These are phyloP conservation scores for Lepus townsendii DNA, from an alignment of 2,797 vertebrate species.

Conservation along the genomic window DNA sequence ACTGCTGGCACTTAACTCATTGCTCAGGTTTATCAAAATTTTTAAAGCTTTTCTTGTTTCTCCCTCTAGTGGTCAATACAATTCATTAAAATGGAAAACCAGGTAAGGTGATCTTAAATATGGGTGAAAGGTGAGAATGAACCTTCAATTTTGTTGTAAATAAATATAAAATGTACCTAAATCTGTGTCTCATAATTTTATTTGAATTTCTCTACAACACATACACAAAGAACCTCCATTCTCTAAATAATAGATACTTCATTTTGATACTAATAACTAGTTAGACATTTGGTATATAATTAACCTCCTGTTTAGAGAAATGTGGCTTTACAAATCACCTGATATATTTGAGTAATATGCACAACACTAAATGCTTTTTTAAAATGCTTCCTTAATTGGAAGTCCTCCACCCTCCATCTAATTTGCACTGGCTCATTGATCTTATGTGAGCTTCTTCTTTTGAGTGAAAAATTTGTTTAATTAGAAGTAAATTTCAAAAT, in stretches of 20 bases:
- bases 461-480: conserved; percentile 25
- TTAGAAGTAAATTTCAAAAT: conserved; percentile 45
- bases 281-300: not conserved
- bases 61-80: conserved; percentile 82
- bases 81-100: conserved; percentile 64
- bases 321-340: conserved; percentile 43
- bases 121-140: not conserved
- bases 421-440: not conserved
- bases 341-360: not conserved
- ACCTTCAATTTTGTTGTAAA: conserved; percentile 13
- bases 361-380: not conserved
- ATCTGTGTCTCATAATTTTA: conserved; percentile 14
- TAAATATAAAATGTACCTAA: conserved; percentile 42
- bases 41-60: conserved; percentile 79
- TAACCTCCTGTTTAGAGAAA: conserved; percentile 9
- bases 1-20: not conserved
- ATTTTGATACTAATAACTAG: not conserved
- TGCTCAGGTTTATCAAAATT: conserved; percentile 43
- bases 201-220: conserved; percentile 19
- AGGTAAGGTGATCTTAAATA: not conserved
- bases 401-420: not conserved
- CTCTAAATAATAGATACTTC: conserved; percentile 10
- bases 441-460: not conserved
- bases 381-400: not conserved
- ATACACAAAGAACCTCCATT: not conserved